Evolutionary conservation across 1,140 invertebrate genomes (phyloP).

Genomic region (Globodera rostochiensis): DNA sequence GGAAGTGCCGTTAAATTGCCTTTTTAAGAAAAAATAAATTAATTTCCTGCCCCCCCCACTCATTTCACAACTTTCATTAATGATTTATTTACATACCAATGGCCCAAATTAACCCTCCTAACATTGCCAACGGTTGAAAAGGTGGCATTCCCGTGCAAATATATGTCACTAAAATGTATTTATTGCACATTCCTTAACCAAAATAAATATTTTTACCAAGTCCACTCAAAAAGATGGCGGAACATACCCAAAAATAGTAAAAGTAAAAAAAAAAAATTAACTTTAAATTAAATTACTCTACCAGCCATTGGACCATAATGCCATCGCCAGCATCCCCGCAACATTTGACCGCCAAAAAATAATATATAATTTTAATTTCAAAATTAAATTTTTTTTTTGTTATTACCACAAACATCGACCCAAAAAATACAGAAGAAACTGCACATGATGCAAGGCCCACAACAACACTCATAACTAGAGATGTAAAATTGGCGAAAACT

Average conservation of each 20-base stretch:
- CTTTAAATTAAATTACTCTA: background rate
- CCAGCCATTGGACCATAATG: constrained; percentile 49
- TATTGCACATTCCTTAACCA: background rate
- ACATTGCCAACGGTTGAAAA: constrained; percentile 54
- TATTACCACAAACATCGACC: constrained; percentile 48
- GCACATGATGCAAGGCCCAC: constrained; percentile 48
- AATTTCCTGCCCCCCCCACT: background rate
- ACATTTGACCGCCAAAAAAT: constrained; percentile 36
- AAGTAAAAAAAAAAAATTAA: background rate
- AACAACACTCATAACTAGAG: constrained; percentile 31
- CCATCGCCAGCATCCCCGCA: constrained; percentile 47
- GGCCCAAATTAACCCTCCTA: constrained; percentile 48
- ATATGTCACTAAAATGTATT: constrained; percentile 21
- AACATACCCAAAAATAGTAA: constrained; percentile 8
- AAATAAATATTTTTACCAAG: constrained; percentile 1
- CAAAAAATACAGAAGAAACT: constrained; percentile 50
- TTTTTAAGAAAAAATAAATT: constrained; percentile 17
- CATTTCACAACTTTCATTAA: background rate
- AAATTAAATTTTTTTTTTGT: background rate
- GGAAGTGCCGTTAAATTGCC: constrained; percentile 55
- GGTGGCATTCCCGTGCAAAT: constrained; percentile 36
- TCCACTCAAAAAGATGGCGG: constrained; percentile 23
- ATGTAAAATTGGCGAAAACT: background rate
- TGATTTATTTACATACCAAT: constrained; percentile 28
- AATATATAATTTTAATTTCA: background rate